Conservation (phyloP, 2,888 invertebrate species). For the Kuschelorhynchus macadamiae region DNA sequence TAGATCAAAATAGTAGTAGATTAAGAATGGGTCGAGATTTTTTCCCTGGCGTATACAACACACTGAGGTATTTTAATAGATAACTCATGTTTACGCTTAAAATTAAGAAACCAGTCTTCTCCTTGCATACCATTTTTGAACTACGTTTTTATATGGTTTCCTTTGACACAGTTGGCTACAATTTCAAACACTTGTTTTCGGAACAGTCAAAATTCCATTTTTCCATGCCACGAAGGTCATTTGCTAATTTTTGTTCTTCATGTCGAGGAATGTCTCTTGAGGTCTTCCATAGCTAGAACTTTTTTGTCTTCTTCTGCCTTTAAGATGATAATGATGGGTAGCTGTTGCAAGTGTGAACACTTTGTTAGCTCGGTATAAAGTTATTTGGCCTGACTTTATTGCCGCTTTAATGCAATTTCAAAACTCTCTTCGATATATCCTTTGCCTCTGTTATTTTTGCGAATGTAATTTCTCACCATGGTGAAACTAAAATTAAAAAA, state of each 20-base stretch:
- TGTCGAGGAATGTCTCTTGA: neutral
- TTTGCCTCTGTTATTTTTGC: conserved; percentile 2
- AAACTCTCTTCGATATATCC: conserved; percentile 5
- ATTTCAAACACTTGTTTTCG: neutral
- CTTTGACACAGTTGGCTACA: too few species aligned
- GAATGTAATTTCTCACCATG: conserved; percentile 18
- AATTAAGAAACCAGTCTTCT: too few species aligned
- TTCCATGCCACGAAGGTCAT: conserved; percentile 1
- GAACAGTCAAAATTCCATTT: conserved; percentile 1
- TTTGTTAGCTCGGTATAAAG: too few species aligned
- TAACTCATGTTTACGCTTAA: too few species aligned
- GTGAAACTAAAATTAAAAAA: neutral
- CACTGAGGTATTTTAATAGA: neutral
- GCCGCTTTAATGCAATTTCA: neutral
- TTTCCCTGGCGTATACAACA: neutral
- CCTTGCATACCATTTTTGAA: too few species aligned
- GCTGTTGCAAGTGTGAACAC: too few species aligned
- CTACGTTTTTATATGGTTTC: too few species aligned
- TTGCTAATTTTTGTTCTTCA: conserved; percentile 2
- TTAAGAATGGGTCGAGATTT: neutral
- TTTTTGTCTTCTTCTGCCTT: neutral
- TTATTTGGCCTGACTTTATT: neutral
- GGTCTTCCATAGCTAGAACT: conserved; percentile 8
- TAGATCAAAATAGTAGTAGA: conserved; percentile 19
- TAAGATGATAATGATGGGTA: neutral